phyloP scores from a whole-genome alignment of 2,113 vertebrate genomes.

The Mionectes macconnelli region DNA sequence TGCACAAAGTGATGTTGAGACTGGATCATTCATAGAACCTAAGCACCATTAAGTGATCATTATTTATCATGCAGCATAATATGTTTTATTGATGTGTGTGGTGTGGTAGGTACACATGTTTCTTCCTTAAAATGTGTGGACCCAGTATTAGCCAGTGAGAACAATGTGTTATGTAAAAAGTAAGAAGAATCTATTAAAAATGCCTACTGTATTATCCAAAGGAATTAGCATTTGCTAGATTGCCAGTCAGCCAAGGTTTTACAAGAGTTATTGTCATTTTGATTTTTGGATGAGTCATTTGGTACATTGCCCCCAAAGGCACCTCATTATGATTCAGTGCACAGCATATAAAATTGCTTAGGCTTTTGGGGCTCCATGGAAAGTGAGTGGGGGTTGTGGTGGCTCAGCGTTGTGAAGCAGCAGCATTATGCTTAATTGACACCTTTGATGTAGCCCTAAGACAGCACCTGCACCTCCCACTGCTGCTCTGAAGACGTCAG shows the following conservation, averaged over 20 bases:
- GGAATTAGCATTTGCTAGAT: conserved; percentile 43
- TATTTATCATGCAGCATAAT: background rate
- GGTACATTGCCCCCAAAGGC: conserved; percentile 73
- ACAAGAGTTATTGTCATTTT: conserved; percentile 70
- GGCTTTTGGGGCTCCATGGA: conserved; percentile 70
- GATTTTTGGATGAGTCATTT: conserved; percentile 75
- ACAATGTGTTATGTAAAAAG: conserved; percentile 11
- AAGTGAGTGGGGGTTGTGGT: conserved; percentile 59
- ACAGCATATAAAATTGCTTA: conserved; percentile 57
- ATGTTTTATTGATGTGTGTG: background rate
- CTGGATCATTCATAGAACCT: background rate
- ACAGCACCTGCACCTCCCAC: conserved; percentile 83
- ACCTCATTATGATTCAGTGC: conserved; percentile 77
- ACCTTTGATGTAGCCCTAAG: conserved; percentile 83
- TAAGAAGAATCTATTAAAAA: conserved; percentile 21
- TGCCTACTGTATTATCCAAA: conserved; percentile 11
- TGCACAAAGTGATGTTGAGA: background rate
- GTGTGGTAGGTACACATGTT: background rate
- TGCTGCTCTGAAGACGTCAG: conserved; percentile 82
- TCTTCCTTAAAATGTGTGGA: background rate
- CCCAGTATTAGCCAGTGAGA: background rate
- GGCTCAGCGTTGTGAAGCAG: conserved; percentile 65
- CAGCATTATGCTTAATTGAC: conserved; percentile 77
- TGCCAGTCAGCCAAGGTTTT: conserved; percentile 63
- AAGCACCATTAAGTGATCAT: background rate